Percentiles rank a stretch among this genome's conserved stretches.
These are phyloP conservation scores for Nibea albiflora DNA, from an alignment of 2,113 vertebrate genomes.

Conservation along the genomic window DNA sequence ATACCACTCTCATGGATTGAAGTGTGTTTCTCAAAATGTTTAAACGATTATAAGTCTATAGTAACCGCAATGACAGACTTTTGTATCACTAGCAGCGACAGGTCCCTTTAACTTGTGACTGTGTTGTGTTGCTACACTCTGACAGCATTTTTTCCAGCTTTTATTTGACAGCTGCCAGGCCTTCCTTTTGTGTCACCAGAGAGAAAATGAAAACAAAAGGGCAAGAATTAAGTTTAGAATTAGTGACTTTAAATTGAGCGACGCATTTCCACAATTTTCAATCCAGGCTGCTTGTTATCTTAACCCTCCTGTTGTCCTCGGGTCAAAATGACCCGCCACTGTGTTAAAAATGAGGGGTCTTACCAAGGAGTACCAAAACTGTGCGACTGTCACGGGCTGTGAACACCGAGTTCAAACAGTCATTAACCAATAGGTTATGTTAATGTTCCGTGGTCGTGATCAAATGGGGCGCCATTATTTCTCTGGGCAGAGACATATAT, in stretches of 20 bases:
- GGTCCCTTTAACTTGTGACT: background rate
- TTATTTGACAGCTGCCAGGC: constrained; percentile 11
- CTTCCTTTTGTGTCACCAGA: constrained; percentile 42
- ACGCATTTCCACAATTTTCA: constrained; percentile 44
- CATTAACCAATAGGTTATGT: constrained; percentile 59
- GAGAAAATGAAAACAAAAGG: constrained; percentile 50
- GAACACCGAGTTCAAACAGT: constrained; percentile 57
- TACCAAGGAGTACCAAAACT: constrained; percentile 12
- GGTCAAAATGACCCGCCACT: no score
- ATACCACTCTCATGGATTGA: no score
- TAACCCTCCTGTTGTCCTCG: no score
- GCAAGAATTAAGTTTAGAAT: constrained; percentile 40
- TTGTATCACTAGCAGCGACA: constrained; percentile 1
- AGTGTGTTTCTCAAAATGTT: constrained; percentile 17
- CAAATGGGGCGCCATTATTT: constrained; percentile 49
- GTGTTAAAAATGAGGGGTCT: constrained; percentile 47
- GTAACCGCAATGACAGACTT: background rate
- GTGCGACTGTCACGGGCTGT: constrained; percentile 50
- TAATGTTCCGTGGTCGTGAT: constrained; percentile 63
- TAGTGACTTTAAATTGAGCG: constrained; percentile 56
- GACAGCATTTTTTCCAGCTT: constrained; percentile 15
- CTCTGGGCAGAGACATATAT: constrained; percentile 20
- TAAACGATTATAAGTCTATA: background rate
- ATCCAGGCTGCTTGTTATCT: constrained; percentile 53
- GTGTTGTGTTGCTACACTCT: constrained; percentile 12